Base-by-base conservation (phyloP, 2,888 invertebrate genomes). In the Nomada goodeniana region DNA sequence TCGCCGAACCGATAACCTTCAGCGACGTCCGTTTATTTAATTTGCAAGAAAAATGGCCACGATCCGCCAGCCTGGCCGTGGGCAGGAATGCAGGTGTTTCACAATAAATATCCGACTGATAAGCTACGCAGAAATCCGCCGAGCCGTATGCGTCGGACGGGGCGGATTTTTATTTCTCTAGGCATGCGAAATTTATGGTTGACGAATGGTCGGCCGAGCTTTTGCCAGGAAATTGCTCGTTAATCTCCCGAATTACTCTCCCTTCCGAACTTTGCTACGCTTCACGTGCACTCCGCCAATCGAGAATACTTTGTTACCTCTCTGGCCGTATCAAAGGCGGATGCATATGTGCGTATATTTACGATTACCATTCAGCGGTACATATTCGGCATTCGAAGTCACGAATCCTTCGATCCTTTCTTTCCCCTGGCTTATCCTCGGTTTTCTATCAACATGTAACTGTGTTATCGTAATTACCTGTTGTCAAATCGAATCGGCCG, bases 51-150 rank as follows among this genome's bases (percentile, higher is more conserved):
- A 87, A 90, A 87, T 86, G 73, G 81, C 73, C 63, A 77, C 82
- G 76, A 82, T 83, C 75, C 77, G 77, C 75, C 84, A 69, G 84
- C 61, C 79, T 60, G 85, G 76, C 67, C 76, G 76, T 80, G 76
- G 73, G 36, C 70, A 70, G 76, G 59, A 68, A 90, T 89, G 91
- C 86, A 87, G 88, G 88, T 90, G 90, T 92, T 91, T 91, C 91
- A 91, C 90, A 90, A 91, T 92, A 92, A 92, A 91, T 92, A 91
- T 92, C 90, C 90, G 90, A 88, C 90, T 90, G 91, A 91, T 92
- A 92, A 91, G 91, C 91, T 84, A 86, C 89, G 87, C 90, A 90
- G 91, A 88, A 89, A 87, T 83, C 87, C 80, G 71, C 83, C 80
- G 76, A 80, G 61, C 63, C 72, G 23, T 57, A n/a, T 11, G 23